These are phyloP conservation scores for Choloepus hoffmanni DNA, from an alignment of 2,113 vertebrate species.

Conservation along the genomic window DNA sequence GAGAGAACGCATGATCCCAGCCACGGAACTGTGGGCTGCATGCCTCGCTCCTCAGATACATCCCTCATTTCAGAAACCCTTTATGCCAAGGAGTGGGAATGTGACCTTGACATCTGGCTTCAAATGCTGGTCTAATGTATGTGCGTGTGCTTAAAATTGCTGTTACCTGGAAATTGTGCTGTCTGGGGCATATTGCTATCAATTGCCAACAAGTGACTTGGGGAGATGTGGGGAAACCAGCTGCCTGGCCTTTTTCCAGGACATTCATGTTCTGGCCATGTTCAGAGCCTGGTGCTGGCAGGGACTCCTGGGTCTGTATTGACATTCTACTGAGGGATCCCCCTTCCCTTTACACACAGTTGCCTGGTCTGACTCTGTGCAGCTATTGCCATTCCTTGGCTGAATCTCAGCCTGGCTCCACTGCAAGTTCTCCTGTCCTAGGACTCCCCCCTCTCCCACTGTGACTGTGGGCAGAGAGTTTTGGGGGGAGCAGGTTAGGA, in stretches of 20 bases:
- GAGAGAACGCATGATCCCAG: not conserved
- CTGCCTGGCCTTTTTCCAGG: not conserved
- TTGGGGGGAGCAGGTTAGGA: too few species aligned
- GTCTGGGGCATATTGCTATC: not conserved
- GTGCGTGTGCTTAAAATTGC: slow-evolving; percentile 1
- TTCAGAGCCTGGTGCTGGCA: not conserved
- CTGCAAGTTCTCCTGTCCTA: too few species aligned
- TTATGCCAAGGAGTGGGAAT: not conserved
- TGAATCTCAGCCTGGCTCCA: too few species aligned
- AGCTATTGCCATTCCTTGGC: too few species aligned
- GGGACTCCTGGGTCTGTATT: too few species aligned
- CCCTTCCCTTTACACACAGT: too few species aligned
- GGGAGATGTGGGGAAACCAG: not conserved
- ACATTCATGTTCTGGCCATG: not conserved
- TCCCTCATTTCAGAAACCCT: not conserved
- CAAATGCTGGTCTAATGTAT: not conserved
- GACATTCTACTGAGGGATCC: not conserved
- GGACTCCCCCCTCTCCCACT: too few species aligned
- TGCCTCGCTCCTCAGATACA: not conserved
- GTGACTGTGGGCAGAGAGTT: too few species aligned
- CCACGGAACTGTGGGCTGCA: not conserved
- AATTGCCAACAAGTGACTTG: not conserved
- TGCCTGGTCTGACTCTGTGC: too few species aligned
- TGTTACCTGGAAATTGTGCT: not conserved
- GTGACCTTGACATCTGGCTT: not conserved